Evolutionary conservation across 2,888 invertebrate genomes (phyloP).

Genomic region (Andrena flavipes): DNA sequence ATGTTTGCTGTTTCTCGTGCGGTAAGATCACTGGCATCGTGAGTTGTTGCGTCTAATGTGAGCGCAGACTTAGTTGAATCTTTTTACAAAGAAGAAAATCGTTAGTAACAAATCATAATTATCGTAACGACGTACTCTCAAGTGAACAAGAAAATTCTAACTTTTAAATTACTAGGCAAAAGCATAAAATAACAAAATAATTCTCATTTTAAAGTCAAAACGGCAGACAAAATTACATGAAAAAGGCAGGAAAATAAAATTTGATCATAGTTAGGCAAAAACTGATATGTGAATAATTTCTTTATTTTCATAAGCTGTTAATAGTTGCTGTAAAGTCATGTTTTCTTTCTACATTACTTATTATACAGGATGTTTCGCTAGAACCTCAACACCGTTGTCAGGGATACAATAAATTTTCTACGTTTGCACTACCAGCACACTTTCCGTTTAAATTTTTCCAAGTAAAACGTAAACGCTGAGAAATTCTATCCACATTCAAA

Average conservation of each 20-base stretch:
- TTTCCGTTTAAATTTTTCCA: too few species aligned
- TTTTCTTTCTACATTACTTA: too few species aligned
- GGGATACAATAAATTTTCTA: too few species aligned
- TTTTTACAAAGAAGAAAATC: slow-evolving; percentile 66
- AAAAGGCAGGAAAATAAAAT: background rate
- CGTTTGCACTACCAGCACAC: too few species aligned
- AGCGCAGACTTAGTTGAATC: slow-evolving; percentile 81
- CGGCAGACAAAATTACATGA: background rate
- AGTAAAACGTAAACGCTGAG: too few species aligned
- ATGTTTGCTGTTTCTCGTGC: slow-evolving; percentile 81
- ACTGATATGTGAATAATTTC: background rate
- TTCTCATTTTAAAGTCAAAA: background rate
- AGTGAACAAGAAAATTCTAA: background rate
- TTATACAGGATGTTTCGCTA: too few species aligned
- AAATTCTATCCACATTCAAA: too few species aligned
- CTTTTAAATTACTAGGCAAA: background rate
- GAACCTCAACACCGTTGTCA: too few species aligned
- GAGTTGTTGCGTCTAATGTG: slow-evolving; percentile 80
- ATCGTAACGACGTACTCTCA: background rate
- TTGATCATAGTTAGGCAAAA: background rate
- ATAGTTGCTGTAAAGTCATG: too few species aligned
- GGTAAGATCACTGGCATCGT: slow-evolving; percentile 81
- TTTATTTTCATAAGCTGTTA: too few species aligned
- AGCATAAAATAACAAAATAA: background rate
- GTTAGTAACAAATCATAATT: slow-evolving; percentile 38